Base-by-base conservation (phyloP, 1,140 invertebrate genomes). In the Cryptotermes secundus region DNA sequence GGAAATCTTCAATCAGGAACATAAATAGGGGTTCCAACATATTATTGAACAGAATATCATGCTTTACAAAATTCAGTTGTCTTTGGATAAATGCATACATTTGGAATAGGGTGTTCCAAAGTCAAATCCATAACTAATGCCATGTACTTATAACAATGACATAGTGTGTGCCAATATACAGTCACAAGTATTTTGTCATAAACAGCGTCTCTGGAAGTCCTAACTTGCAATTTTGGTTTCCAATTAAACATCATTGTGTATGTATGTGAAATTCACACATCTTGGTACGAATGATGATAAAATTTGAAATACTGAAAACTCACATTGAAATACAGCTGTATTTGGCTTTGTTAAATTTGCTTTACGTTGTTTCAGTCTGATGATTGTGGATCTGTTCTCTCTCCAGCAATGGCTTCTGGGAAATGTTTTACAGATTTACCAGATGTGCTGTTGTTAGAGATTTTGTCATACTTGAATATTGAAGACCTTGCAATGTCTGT, bases 401-500 rank as follows among this genome's bases (percentile, higher is more conserved):
- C 59, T n/a, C 26, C 26, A n/a, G 45, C 59, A 72, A 72, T 72
- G 59, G 59, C 59, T 14, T 72, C 2, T n/a, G n/a, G 59, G 0
- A 72, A 72, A 72, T 1, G 26, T 31, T n/a, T 82, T 45, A 49
- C 38, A 34, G 81, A 82, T 82, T 45, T 82, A 24, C 81, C 81
- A 31, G 81, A 82, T 49, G 81, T 53, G 31, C 14, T 82, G 38
- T 31, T 82, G 7, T 26, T 82, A 24, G 81, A 82, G n/a, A 82
- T 82, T 16, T 82, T 82, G 31, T 82, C 81, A 1, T 31, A 45
- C 31, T 45, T 82, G n/a, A 53, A 31, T 24, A 45, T 45, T 45
- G 36, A 82, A 82, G 81, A 82, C 34, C 36, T 82, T 82, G 81
- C 45, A n/a, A 19, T 45, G 38, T 45, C 35, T 38, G 81, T 82